phyloP scores from a whole-genome alignment of 2,888 invertebrate genomes.

The Colostygia pectinataria region DNA sequence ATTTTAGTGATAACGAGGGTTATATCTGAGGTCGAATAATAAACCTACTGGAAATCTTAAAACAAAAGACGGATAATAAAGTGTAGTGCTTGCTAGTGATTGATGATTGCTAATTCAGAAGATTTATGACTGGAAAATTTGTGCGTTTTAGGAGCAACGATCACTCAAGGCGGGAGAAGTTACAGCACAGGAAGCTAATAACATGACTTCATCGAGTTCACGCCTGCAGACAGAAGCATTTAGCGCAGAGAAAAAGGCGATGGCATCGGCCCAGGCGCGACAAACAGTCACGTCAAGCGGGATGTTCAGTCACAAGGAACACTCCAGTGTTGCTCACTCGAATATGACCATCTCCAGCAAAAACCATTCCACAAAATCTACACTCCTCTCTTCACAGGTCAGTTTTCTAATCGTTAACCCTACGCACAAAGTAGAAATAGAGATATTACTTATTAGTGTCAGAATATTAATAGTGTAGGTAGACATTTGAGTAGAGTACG shows the following conservation, averaged over 20 bases:
- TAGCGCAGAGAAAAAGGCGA: constrained; percentile 90
- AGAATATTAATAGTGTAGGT: too few relatives aligned
- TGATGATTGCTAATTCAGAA: constrained; percentile 17
- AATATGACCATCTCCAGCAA: constrained; percentile 91
- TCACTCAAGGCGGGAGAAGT: constrained; percentile 92
- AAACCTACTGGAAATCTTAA: constrained; percentile 13
- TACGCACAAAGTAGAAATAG: too few relatives aligned
- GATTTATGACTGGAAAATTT: constrained; percentile 24
- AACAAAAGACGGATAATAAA: constrained; percentile 12
- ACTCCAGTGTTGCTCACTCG: constrained; percentile 88
- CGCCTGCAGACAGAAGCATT: constrained; percentile 93
- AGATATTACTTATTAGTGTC: not conserved
- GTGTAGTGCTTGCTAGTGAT: constrained; percentile 16
- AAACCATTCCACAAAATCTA: constrained; percentile 86
- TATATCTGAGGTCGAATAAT: constrained; percentile 39
- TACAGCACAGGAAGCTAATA: constrained; percentile 92
- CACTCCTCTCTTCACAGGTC: constrained; percentile 82
- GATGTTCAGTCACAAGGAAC: constrained; percentile 88
- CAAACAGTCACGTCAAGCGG: constrained; percentile 91
- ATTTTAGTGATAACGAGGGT: constrained; percentile 58
- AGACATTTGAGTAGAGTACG: too few relatives aligned
- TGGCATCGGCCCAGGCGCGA: constrained; percentile 89
- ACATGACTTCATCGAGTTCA: constrained; percentile 92
- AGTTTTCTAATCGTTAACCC: constrained; percentile 17
- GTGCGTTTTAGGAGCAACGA: constrained; percentile 88